phyloP scores from a whole-genome alignment of 2,888 invertebrate genomes.

The Patella caerulea region DNA sequence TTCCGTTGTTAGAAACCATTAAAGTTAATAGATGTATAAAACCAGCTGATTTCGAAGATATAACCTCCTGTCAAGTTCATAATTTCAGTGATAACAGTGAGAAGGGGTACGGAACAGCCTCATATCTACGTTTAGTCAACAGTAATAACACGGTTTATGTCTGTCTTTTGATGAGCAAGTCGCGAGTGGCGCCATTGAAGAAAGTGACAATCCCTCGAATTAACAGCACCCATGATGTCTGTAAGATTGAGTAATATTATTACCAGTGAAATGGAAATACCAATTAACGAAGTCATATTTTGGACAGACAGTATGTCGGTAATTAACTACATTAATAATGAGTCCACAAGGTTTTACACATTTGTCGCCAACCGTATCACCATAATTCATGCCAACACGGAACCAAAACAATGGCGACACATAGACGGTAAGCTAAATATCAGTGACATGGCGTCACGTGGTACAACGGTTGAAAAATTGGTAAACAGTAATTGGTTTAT shows the following conservation, averaged over 20 bases:
- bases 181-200: slow-evolving; percentile 18
- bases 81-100: slow-evolving; percentile 13
- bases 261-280: background rate
- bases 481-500: background rate
- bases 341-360: slow-evolving; percentile 3
- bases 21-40: background rate
- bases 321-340: slow-evolving; percentile 1
- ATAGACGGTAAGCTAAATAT: slow-evolving; percentile 13
- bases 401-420: slow-evolving; percentile 10
- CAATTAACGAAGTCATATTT: background rate
- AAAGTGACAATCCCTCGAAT: slow-evolving; percentile 18
- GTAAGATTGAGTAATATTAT: background rate
- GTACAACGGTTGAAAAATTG: background rate
- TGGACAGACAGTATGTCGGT: slow-evolving; percentile 18
- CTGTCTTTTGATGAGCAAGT: slow-evolving; percentile 1
- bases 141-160: background rate
- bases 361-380: slow-evolving; percentile 11
- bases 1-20: slow-evolving; percentile 10
- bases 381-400: slow-evolving; percentile 5
- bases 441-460: background rate
- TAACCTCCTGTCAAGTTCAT: background rate
- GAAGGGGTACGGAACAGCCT: background rate
- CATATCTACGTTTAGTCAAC: slow-evolving; percentile 10
- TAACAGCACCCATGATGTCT: slow-evolving; percentile 15
- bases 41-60: background rate